Evolutionary conservation across 2,797 vertebrate species (phyloP).

Genomic region (Columba guinea): DNA sequence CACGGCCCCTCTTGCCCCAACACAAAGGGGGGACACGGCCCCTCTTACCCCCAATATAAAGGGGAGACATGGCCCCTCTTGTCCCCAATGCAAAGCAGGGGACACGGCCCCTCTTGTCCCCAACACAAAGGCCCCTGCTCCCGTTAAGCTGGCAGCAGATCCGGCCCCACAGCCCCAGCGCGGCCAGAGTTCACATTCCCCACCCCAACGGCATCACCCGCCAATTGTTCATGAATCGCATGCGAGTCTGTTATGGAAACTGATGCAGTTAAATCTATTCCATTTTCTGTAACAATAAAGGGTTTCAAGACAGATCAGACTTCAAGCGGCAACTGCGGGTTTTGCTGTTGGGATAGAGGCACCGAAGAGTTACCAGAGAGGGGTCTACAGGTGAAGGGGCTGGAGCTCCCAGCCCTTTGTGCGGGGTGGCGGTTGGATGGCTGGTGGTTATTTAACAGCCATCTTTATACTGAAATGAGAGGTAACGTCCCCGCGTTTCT

Average conservation of each 20-base stretch:
- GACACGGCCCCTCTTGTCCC: no score
- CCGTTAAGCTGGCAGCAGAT: not conserved
- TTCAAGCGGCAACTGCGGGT: not conserved
- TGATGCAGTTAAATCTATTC: not conserved
- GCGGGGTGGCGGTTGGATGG: not conserved
- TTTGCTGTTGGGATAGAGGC: not conserved
- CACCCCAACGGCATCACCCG: not conserved
- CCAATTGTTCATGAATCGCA: not conserved
- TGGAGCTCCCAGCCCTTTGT: not conserved
- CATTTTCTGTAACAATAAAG: not conserved
- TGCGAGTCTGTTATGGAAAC: not conserved
- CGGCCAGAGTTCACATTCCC: not conserved
- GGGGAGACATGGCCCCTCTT: no score
- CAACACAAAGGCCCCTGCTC: conserved; percentile 39
- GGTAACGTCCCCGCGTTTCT: not conserved
- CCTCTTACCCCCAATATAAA: no score
- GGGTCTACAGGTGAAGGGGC: not conserved
- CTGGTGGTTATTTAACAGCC: not conserved
- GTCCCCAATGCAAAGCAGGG: no score
- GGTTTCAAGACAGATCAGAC: not conserved
- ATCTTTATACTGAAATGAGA: not conserved
- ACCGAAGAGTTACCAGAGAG: not conserved
- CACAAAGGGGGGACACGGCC: no score
- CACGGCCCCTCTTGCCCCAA: not conserved
- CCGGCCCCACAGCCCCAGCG: not conserved